Conservation (phyloP, 2,888 invertebrate species). For the Alitta virens region DNA sequence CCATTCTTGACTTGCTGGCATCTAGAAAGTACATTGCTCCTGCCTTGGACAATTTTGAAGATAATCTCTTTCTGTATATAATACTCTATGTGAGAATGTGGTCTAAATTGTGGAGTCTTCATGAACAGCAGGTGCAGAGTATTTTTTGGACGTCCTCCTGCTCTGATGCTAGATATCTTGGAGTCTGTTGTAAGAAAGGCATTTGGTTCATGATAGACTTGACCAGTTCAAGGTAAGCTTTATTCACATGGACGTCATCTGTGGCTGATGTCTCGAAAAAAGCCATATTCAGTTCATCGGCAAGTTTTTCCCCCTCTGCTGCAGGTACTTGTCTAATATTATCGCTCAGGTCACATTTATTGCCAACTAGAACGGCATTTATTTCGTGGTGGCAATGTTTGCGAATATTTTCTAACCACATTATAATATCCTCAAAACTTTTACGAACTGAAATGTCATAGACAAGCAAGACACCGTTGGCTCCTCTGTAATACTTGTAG, state of each 20-base stretch:
- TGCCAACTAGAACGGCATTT: slow-evolving; percentile 8
- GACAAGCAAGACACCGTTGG: slow-evolving; percentile 16
- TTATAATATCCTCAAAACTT: slow-evolving; percentile 8
- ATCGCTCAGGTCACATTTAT: slow-evolving; percentile 9
- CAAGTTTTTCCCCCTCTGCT: slow-evolving; percentile 10
- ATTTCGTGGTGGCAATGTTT: slow-evolving; percentile 15
- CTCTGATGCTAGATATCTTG: background rate
- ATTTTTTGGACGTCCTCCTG: slow-evolving; percentile 10
- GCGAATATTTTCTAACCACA: slow-evolving; percentile 11
- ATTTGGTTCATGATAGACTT: slow-evolving; percentile 3
- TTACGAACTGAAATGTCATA: slow-evolving; percentile 7
- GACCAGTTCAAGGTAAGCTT: slow-evolving; percentile 12
- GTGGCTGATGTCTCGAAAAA: slow-evolving; percentile 16
- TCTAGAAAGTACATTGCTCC: no score
- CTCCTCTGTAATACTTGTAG: slow-evolving; percentile 15
- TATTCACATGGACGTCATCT: slow-evolving; percentile 2
- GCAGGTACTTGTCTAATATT: slow-evolving; percentile 6
- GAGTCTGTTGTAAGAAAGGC: background rate
- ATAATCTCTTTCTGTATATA: no score
- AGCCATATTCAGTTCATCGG: slow-evolving; percentile 8
- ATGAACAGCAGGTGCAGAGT: slow-evolving; percentile 16
- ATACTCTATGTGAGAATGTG: no score
- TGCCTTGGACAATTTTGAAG: no score
- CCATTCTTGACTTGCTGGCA: no score
- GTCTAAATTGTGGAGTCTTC: background rate